Evolutionary conservation across 2,113 vertebrate genomes (phyloP), one percentile per base, ranked within the genome.

Genomic region (Passerina amoena): DNA sequence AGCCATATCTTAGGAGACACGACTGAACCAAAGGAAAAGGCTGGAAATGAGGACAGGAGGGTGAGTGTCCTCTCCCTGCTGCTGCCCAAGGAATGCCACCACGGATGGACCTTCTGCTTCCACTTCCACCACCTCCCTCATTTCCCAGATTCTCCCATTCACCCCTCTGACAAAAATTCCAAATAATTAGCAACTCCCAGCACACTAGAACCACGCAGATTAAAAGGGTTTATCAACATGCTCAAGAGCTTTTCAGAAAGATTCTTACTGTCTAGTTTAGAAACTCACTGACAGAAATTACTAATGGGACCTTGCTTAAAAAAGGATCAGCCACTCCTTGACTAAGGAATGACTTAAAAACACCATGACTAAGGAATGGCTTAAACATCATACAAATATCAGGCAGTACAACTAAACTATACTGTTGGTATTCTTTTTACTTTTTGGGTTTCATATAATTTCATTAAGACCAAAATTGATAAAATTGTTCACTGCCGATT

Each of bases 351-450:
- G 69, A 51, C 57, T 35, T 57, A 70, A 70, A 79, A 90, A 18
- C 1, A 0, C 4, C 2, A 5, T n/a, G 11, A n/a, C 16, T 54
- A 75, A 73, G 20, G 3, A 59, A 63, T 14, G 72, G 45, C 57
- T 35, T 56, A 70, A 70, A 63, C 73, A 48, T 40, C 5, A 82
- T 25, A 91, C 16, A 59, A 79, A 30, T 10, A 51, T 1, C 21
- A 79, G 2, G 2, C 30, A 45, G 42, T 10, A 59, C 11, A 81
- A 35, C 27, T 48, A 38, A 73, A 54, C 11, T 2, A 1, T 7
- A 47, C 6, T 23, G 4, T 4, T 30, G 25, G 6, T n/a, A 3
- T 13, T 42, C 20, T 59, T 78, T 66, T 44, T 18, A 71, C 31
- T 10, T 35, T 83, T 21, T 27, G 11, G 4, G 11, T 59, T 89